phyloP scores from a whole-genome alignment of 2,113 vertebrate genomes.

The Hypanus sabinus region DNA sequence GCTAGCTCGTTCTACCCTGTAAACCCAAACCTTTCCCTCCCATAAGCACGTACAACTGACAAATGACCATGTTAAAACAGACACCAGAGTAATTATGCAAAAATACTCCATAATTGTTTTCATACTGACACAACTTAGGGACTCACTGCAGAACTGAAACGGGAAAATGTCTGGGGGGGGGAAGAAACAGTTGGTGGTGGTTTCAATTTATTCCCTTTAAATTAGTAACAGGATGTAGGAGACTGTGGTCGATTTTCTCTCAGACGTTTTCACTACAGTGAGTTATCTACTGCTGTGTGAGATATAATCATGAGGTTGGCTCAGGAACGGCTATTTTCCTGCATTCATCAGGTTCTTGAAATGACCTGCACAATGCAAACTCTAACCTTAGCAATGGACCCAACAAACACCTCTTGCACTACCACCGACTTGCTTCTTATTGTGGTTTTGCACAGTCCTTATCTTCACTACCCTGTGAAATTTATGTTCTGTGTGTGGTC shows the following conservation, averaged over 20 bases:
- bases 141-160: neutral
- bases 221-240: conserved; percentile 1
- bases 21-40: neutral
- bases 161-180: neutral
- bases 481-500: too few species aligned
- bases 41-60: neutral
- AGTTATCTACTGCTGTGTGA: neutral
- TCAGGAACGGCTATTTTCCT: neutral
- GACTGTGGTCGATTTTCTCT: neutral
- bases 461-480: too few species aligned
- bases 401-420: too few species aligned
- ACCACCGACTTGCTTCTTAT: too few species aligned
- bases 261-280: neutral
- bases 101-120: conserved; percentile 11
- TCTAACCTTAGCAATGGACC: too few species aligned
- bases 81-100: neutral
- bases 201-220: neutral
- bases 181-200: neutral
- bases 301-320: neutral
- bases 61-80: neutral
- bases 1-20: neutral
- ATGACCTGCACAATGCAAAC: too few species aligned
- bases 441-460: too few species aligned
- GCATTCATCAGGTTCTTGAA: too few species aligned
- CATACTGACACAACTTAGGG: neutral